phyloP scores from a whole-genome alignment of 2,888 invertebrate species.

The Pilophorus perplexus region DNA sequence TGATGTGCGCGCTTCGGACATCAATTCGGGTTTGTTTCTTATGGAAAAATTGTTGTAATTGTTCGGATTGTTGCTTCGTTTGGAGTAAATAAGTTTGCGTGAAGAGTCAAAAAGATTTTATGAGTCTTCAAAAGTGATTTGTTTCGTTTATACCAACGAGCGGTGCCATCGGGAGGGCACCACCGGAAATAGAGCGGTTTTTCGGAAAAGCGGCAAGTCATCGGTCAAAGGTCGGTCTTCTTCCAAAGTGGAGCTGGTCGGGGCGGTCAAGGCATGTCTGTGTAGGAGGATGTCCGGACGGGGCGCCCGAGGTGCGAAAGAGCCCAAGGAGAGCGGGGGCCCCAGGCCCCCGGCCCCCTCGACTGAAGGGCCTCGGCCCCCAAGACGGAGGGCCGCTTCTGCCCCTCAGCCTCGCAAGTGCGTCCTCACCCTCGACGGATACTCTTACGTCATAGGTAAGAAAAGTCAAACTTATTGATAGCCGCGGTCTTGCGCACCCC shows the following conservation, averaged over 20 bases:
- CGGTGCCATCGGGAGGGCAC: too few relatives aligned
- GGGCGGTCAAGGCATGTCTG: constrained; percentile 40
- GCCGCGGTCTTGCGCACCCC: neutral
- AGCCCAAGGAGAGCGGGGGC: constrained; percentile 32
- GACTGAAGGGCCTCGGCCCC: constrained; percentile 26
- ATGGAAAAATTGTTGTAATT: too few relatives aligned
- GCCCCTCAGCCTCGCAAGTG: constrained; percentile 62
- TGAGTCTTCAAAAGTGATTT: too few relatives aligned
- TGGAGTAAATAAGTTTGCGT: too few relatives aligned
- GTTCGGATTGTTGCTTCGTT: too few relatives aligned
- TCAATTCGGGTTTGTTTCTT: too few relatives aligned
- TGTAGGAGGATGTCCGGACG: constrained; percentile 38
- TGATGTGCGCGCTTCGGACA: constrained; percentile 21
- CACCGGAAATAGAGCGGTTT: too few relatives aligned
- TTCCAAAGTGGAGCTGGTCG: constrained; percentile 41
- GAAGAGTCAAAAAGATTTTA: too few relatives aligned
- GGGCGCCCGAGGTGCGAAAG: constrained; percentile 33
- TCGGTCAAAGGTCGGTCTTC: constrained; percentile 23
- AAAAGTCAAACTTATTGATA: constrained; percentile 45
- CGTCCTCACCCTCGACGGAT: constrained; percentile 79
- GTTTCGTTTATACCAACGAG: too few relatives aligned
- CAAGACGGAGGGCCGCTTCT: constrained; percentile 39
- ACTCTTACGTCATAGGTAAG: constrained; percentile 86
- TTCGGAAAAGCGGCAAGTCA: constrained; percentile 14
- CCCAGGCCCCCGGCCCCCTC: too few relatives aligned